phyloP scores from a whole-genome alignment of 2,113 vertebrate genomes.

The Narcine bancroftii region DNA sequence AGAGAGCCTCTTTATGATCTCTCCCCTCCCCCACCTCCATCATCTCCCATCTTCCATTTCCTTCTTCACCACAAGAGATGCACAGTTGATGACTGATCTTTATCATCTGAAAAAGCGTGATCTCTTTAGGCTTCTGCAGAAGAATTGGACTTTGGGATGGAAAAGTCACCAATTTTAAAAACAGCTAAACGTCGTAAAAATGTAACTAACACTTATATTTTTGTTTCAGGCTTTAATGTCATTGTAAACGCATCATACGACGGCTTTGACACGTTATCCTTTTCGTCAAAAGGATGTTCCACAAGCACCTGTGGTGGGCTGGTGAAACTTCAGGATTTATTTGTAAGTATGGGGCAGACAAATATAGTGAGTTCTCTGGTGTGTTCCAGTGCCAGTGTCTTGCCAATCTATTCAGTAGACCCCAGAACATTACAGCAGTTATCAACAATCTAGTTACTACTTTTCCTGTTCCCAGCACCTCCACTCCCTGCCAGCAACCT shows the following conservation, averaged over 20 bases:
- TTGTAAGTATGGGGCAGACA: slow-evolving; percentile 59
- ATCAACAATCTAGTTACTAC: not conserved
- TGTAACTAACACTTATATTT: not conserved
- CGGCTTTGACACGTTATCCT: slow-evolving; percentile 56
- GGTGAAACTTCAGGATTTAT: slow-evolving; percentile 68
- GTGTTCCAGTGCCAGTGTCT: not conserved
- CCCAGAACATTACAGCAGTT: not conserved
- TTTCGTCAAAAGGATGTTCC: slow-evolving; percentile 67
- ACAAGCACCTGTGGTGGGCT: slow-evolving; percentile 88
- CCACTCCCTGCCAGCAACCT: not conserved
- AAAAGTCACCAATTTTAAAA: not conserved
- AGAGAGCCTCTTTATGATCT: no score
- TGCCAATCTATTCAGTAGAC: not conserved
- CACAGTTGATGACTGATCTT: no score
- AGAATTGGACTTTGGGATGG: not conserved
- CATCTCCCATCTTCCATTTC: no score
- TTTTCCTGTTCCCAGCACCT: not conserved
- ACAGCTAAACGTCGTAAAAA: not conserved
- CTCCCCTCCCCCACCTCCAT: no score
- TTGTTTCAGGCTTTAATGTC: not conserved
- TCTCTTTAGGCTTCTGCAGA: not conserved
- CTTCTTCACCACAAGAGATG: not conserved
- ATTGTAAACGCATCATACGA: slow-evolving; percentile 53
- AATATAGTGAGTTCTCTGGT: not conserved
- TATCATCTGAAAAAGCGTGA: no score